Evolutionary conservation across 2,797 vertebrate genomes (phyloP).

Genomic region (Galagoides demidoff): DNA sequence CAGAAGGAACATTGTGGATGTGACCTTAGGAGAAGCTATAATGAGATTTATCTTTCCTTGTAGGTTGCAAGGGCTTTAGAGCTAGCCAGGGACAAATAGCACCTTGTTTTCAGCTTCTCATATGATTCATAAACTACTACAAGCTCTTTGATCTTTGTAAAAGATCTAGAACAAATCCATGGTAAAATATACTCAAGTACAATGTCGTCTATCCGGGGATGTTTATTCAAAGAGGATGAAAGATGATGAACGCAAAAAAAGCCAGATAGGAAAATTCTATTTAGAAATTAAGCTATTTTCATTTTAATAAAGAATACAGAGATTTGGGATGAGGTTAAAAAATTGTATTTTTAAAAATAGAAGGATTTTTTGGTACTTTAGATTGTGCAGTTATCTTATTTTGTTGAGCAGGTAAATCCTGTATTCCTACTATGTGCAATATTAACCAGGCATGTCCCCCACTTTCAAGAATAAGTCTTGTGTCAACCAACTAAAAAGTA

Average conservation of each 20-base stretch:
- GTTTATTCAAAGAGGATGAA: neutral
- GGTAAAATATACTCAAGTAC: neutral
- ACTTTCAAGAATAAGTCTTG: neutral
- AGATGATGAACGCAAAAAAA: neutral
- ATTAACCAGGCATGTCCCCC: neutral
- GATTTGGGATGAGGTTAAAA: neutral
- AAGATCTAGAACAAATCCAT: neutral
- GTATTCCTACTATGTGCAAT: neutral
- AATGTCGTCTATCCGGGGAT: neutral
- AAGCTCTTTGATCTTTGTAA: neutral
- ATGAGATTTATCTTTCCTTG: neutral
- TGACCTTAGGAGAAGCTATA: neutral
- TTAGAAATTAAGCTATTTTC: neutral
- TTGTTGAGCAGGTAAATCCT: neutral
- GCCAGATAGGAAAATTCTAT: conserved; percentile 9
- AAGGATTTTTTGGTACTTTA: neutral
- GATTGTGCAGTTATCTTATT: neutral
- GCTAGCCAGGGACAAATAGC: neutral
- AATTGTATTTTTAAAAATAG: neutral
- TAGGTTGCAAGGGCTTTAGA: neutral
- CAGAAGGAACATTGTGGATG: neutral
- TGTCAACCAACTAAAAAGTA: neutral
- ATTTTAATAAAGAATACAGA: conserved; percentile 42
- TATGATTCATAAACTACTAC: neutral
- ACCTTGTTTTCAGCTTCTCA: conserved; percentile 31